Conservation (phyloP, 2,888 invertebrate species). For the Cryptus viduatorius region DNA sequence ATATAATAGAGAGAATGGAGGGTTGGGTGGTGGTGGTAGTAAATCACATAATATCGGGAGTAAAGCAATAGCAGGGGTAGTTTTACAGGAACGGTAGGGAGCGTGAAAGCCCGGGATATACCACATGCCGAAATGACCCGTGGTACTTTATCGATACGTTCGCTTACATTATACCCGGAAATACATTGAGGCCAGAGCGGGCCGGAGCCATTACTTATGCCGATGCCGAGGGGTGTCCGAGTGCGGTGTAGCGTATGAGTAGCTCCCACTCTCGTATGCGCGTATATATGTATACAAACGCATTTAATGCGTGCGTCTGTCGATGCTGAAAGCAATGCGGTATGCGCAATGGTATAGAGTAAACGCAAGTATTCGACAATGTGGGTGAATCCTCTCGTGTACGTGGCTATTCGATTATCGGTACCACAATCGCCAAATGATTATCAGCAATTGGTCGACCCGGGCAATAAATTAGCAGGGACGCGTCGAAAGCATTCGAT, state of each 20-base stretch:
- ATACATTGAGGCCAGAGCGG: constrained; percentile 65
- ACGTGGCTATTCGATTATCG: constrained; percentile 76
- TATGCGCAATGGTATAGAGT: constrained; percentile 49
- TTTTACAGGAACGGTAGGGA: constrained; percentile 16
- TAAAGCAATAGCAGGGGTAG: neutral
- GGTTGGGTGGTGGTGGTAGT: constrained; percentile 4
- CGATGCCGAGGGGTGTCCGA: constrained; percentile 56
- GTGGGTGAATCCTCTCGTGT: constrained; percentile 68
- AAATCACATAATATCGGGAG: constrained; percentile 32
- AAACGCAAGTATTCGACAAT: constrained; percentile 68
- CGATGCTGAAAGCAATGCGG: constrained; percentile 46
- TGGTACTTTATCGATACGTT: constrained; percentile 72
- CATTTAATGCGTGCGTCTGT: constrained; percentile 57
- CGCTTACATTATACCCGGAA: constrained; percentile 74
- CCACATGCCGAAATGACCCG: constrained; percentile 65
- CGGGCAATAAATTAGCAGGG: constrained; percentile 73
- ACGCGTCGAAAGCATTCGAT: constrained; percentile 41
- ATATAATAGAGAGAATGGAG: constrained; percentile 15
- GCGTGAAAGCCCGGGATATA: constrained; percentile 31
- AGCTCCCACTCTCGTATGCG: constrained; percentile 43
- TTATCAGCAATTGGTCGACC: constrained; percentile 75
- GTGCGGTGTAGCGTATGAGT: constrained; percentile 58
- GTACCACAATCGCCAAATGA: constrained; percentile 76
- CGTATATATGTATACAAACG: constrained; percentile 39
- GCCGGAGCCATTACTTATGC: constrained; percentile 68